These are phyloP conservation scores for Neosilurus mollespiculum DNA, from an alignment of 2,797 vertebrate genomes.

Conservation along the genomic window DNA sequence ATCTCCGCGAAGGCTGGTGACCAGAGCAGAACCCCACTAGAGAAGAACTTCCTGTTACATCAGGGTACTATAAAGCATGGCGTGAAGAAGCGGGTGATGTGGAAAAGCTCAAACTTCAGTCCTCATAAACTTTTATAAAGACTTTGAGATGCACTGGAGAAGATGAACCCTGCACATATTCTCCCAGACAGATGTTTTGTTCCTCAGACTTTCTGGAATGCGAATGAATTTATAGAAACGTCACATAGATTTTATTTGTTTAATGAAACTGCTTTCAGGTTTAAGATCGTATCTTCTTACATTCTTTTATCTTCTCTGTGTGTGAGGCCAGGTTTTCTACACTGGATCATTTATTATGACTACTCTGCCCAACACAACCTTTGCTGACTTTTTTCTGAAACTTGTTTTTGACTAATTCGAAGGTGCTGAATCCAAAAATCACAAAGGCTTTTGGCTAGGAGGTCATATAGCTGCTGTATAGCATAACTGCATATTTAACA, in stretches of 20 bases:
- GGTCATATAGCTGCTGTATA: no score
- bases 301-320: not conserved
- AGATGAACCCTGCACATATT: not conserved
- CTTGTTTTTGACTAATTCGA: no score
- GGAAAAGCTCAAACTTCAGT: not conserved
- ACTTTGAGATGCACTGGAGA: not conserved
- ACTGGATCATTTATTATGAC: not conserved
- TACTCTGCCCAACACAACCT: no score
- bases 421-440: no score
- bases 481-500: no score
- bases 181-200: not conserved
- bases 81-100: not conserved
- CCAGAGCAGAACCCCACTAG: not conserved
- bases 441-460: no score
- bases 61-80: not conserved
- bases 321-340: not conserved
- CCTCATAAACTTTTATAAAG: not conserved
- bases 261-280: not conserved
- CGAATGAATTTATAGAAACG: not conserved
- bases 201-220: not conserved
- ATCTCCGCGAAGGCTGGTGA: no score
- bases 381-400: no score
- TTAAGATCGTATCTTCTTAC: not conserved
- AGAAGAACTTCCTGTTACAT: conserved; percentile 2
- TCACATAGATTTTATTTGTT: not conserved